Evolutionary conservation across 2,113 vertebrate genomes (phyloP).

Genomic region (Laterallus jamaicensis): DNA sequence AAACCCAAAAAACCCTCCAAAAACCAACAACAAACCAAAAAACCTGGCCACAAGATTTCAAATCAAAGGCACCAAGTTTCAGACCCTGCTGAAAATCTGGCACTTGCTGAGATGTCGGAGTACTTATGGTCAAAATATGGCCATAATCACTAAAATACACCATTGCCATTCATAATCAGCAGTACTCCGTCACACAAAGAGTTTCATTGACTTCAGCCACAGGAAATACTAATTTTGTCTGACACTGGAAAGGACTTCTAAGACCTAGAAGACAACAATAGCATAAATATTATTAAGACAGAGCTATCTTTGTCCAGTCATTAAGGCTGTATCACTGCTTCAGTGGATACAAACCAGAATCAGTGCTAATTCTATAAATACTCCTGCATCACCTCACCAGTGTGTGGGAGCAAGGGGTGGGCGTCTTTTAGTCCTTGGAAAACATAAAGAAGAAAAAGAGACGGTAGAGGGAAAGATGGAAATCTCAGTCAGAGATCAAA

Average conservation of each 20-base stretch:
- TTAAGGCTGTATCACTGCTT: background rate
- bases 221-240: conserved; percentile 20
- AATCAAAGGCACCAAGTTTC: background rate
- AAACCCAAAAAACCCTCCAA: no score
- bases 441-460: background rate
- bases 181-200: background rate
- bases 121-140: conserved; percentile 11
- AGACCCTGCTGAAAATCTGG: background rate
- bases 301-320: background rate
- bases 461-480: background rate
- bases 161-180: background rate
- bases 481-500: background rate
- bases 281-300: background rate
- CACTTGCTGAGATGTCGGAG: background rate
- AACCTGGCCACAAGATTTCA: conserved; percentile 10
- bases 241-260: background rate
- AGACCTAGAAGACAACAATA: background rate
- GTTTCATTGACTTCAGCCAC: background rate
- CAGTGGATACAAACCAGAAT: background rate
- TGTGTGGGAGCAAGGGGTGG: background rate
- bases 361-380: background rate
- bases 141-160: background rate
- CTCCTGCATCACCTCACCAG: background rate
- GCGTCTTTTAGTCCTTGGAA: background rate
- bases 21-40: no score